A percentile compares a stretch with the other conserved stretches of the same genome.
These are phyloP conservation scores for Caranx melampygus DNA, from an alignment of 2,113 vertebrate genomes.

Conservation along the genomic window DNA sequence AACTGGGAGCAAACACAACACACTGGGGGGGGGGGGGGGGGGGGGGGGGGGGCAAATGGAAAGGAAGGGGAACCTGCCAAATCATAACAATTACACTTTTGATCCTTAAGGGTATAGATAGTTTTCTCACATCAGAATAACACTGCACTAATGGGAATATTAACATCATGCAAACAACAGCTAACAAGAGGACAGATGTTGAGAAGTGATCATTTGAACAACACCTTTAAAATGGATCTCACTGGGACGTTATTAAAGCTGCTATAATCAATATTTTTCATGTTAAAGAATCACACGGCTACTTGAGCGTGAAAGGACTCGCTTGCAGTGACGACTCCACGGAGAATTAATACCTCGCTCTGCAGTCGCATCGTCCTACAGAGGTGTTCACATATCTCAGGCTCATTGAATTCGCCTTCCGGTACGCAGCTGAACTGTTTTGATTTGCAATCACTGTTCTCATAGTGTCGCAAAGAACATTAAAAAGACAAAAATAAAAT, in stretches of 20 bases:
- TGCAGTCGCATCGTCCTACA: background rate
- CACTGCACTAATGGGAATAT: slow-evolving; percentile 17
- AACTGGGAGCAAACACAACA: no score
- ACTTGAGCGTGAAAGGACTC: background rate
- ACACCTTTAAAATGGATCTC: background rate
- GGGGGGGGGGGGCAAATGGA: no score
- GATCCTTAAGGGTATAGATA: slow-evolving; percentile 34
- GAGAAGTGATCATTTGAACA: slow-evolving; percentile 1
- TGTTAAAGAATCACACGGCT: background rate
- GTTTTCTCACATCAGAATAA: slow-evolving; percentile 40
- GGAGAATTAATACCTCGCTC: background rate
- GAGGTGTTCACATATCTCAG: background rate
- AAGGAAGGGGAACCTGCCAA: no score
- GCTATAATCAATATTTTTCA: background rate
- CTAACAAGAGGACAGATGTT: background rate
- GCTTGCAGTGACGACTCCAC: background rate
- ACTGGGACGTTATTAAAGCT: background rate
- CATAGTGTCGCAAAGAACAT: background rate
- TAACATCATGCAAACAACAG: background rate
- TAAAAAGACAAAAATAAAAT: background rate
- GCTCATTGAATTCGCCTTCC: background rate
- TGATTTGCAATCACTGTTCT: background rate
- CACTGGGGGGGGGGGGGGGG: no score
- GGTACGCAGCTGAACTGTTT: background rate
- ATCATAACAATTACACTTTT: slow-evolving; percentile 31